phyloP scores from a whole-genome alignment of 2,113 vertebrate species.

The Corythaeola cristata region DNA sequence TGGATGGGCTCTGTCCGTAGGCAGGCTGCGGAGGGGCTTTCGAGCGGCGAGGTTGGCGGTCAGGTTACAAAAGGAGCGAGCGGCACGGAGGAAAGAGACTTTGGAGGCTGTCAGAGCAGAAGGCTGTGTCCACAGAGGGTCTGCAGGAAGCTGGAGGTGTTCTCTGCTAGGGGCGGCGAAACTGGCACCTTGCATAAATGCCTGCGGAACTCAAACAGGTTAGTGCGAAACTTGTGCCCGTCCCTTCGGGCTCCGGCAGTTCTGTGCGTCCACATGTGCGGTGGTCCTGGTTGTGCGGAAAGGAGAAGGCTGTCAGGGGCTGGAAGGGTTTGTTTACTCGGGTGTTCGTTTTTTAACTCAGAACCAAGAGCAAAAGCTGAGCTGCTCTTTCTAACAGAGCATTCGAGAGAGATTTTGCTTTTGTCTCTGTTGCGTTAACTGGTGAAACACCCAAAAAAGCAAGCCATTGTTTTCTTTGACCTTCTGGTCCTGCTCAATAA shows the following conservation, averaged over 20 bases:
- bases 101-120: neutral
- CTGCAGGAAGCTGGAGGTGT: neutral
- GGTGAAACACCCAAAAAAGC: neutral
- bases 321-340: neutral
- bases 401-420: neutral
- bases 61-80: neutral
- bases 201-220: conserved; percentile 90
- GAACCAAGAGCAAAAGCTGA: neutral
- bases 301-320: neutral
- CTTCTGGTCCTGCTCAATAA: neutral
- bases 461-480: conserved; percentile 2
- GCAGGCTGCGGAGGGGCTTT: neutral
- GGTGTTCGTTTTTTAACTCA: neutral
- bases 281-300: neutral
- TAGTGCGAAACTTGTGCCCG: conserved; percentile 40
- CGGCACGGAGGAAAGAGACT: neutral
- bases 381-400: neutral
- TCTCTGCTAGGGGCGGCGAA: neutral
- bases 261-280: neutral
- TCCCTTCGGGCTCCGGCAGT: neutral
- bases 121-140: neutral
- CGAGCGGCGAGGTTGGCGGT: neutral
- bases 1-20: neutral
- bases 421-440: neutral
- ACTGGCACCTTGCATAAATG: conserved; percentile 66